A percentile compares a stretch with the other conserved stretches of the same genome.
Conservation (phyloP, 2,797 vertebrate genomes). For the Anguilla pacifica region DNA sequence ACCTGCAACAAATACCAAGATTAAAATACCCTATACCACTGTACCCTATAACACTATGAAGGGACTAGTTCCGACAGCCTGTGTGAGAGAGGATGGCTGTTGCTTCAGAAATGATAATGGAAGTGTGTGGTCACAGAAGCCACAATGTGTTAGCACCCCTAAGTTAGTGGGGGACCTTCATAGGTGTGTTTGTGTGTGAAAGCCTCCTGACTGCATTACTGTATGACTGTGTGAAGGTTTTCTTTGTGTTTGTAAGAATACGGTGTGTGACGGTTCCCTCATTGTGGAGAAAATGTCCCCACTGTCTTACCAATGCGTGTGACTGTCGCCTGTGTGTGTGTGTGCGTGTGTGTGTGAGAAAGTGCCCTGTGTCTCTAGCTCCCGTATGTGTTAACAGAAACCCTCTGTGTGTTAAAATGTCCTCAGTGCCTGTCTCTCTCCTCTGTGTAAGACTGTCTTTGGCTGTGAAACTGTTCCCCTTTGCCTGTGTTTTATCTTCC, state of each 20-base stretch:
- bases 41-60: background rate
- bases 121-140: background rate
- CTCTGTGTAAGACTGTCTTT: background rate
- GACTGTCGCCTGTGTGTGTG: slow-evolving; percentile 31
- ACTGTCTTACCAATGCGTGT: background rate
- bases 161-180: background rate
- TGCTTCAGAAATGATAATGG: background rate
- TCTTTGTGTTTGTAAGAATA: background rate
- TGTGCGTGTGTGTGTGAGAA: background rate
- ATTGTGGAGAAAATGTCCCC: background rate
- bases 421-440: background rate
- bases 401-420: too few relatives aligned
- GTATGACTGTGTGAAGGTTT: background rate
- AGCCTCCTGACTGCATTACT: background rate
- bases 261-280: background rate
- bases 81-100: background rate
- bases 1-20: background rate
- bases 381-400: slow-evolving; percentile 12
- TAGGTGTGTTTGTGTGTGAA: background rate
- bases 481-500: background rate
- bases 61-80: background rate
- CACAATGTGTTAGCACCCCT: background rate
- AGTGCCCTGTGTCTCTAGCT: slow-evolving; percentile 37
- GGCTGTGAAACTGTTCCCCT: background rate
- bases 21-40: too few relatives aligned